phyloP scores from a whole-genome alignment of 2,888 invertebrate genomes.

The Cancer borealis region DNA sequence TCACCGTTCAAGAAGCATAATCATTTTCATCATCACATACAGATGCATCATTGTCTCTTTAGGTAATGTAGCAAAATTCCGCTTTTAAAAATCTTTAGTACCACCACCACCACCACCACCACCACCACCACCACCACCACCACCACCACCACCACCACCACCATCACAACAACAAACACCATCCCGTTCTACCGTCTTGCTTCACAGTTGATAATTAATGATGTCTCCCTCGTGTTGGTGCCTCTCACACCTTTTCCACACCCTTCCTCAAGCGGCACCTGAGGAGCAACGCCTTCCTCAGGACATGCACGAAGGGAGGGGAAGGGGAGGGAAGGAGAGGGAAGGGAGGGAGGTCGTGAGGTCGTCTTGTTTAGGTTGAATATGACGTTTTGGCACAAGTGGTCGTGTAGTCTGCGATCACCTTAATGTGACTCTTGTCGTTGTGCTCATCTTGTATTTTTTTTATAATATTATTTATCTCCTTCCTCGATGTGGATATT shows the following conservation, averaged over 20 bases:
- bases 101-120: too few relatives aligned
- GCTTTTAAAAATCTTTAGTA: not conserved
- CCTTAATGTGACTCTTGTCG: too few relatives aligned
- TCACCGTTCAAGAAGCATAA: too few relatives aligned
- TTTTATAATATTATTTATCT: too few relatives aligned
- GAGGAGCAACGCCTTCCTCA: not conserved
- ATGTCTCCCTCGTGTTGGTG: too few relatives aligned
- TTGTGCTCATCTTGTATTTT: too few relatives aligned
- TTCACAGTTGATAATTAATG: not conserved
- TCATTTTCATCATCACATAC: not conserved
- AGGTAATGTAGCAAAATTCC: not conserved
- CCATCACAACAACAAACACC: not conserved
- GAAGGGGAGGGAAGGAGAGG: not conserved
- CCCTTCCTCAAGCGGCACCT: too few relatives aligned
- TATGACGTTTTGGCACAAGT: not conserved
- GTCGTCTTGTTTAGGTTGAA: not conserved
- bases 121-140: slow-evolving; percentile 9
- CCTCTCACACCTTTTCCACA: too few relatives aligned
- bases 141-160: not conserved
- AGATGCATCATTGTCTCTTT: not conserved
- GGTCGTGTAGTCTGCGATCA: not conserved
- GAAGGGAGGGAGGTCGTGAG: not conserved
- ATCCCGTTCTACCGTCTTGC: not conserved
- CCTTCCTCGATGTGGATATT: too few relatives aligned
- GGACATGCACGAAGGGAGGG: not conserved